phyloP scores from a whole-genome alignment of 2,797 vertebrate genomes.

The Hippoglossus hippoglossus region DNA sequence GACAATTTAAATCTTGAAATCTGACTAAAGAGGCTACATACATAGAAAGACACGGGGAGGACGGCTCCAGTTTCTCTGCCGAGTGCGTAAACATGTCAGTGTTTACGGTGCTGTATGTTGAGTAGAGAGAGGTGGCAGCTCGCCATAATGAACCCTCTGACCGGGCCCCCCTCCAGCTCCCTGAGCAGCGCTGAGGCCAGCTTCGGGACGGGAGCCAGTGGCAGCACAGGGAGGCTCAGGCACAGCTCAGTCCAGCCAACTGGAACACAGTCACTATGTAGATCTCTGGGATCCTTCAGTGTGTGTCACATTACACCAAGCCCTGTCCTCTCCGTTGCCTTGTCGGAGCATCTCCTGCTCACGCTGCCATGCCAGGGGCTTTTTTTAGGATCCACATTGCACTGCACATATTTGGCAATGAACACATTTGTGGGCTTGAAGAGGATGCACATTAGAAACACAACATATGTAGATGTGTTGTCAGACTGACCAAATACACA shows the following conservation, averaged over 20 bases:
- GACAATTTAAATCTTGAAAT: constrained; percentile 23
- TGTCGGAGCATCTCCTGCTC: constrained; percentile 55
- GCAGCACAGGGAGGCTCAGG: constrained; percentile 61
- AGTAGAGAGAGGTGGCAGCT: constrained; percentile 58
- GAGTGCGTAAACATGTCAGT: constrained; percentile 71
- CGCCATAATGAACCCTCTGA: constrained; percentile 81
- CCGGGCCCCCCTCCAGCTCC: constrained; percentile 64
- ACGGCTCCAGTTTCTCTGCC: constrained; percentile 16
- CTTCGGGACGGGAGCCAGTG: constrained; percentile 73
- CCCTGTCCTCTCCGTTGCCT: constrained; percentile 37
- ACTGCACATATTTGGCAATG: constrained; percentile 22
- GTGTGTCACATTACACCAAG: constrained; percentile 71
- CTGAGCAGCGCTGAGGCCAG: constrained; percentile 71
- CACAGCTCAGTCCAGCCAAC: constrained; percentile 68
- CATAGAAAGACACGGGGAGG: constrained; percentile 32
- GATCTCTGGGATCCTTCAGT: constrained; percentile 75
- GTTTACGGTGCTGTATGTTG: constrained; percentile 70
- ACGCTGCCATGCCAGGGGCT: constrained; percentile 39
- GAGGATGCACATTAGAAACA: constrained; percentile 10
- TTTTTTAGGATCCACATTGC: constrained; percentile 36
- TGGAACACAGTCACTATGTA: constrained; percentile 75
- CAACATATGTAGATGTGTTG: constrained; percentile 2
- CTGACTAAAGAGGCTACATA: constrained; percentile 7
- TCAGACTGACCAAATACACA: background rate
- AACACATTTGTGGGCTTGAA: constrained; percentile 15